Evolutionary conservation across 2,888 invertebrate species (phyloP), one percentile per base, ranked within the genome.

Genomic region (Drosophila phalerata): DNA sequence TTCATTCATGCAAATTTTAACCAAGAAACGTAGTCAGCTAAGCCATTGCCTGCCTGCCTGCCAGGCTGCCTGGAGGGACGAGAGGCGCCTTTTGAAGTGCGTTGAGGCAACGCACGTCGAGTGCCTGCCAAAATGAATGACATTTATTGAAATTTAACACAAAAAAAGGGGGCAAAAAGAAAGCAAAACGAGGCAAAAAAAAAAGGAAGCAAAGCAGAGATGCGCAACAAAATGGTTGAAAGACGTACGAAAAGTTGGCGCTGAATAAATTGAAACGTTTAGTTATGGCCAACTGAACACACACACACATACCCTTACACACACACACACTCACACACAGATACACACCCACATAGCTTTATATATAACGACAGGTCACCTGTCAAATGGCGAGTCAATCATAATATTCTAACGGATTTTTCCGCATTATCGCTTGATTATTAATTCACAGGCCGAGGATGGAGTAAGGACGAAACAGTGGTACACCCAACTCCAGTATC

Each of bases 401-500:
- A 85, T n/a, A 32, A 40, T 40, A 37, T 63, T 67, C 70, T 69
- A 74, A 88, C 69, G 40, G 43, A 62, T 61, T 63, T 57, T 51
- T 37, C 1, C n/a, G 13, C 34, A 1, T 56, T 51, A 40, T 60
- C 51, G 60, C 15, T 62, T 53, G 47, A 34, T 37, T 37, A 4
- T 37, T 37, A 5, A 63, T 43, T 76, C 71, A 13, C 69, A 98
- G 98, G 97, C 97, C 75, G 98, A 98, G 92, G 97, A 97, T 88
- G 96, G 95, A 79, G 95, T 96, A 53, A 95, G 97, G 81, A 98
- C 98, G 0, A 95, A 96, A 81, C 95, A 96, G 32, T 98, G 98
- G 98, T 97, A 97, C 92, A 95, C 96, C 19, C 97, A 97, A 88
- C 93, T 98, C 58, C 97, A 98, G 91, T 97, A 96, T 90, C 97